Conservation (phyloP, 1,140 invertebrate genomes). For the Hirudo medicinalis region DNA sequence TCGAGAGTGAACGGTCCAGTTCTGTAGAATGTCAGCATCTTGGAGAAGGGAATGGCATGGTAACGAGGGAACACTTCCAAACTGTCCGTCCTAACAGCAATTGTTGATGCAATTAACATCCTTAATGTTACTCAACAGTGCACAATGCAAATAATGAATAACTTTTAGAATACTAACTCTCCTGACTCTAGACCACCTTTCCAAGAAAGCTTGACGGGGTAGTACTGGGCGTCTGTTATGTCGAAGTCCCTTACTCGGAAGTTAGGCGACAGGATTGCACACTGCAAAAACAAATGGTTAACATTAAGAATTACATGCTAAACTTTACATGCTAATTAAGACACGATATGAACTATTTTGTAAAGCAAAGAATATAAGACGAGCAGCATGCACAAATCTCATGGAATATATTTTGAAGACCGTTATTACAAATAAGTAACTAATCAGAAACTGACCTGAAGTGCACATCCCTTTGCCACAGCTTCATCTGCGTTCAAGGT, state of each 20-base stretch:
- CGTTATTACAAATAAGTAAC: neutral
- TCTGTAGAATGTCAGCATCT: slow-evolving; percentile 80
- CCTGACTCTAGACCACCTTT: slow-evolving; percentile 45
- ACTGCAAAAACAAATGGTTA: slow-evolving; percentile 28
- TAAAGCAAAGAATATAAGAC: neutral
- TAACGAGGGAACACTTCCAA: slow-evolving; percentile 71
- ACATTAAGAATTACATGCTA: no score
- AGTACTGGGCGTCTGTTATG: slow-evolving; percentile 82
- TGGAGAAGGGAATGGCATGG: slow-evolving; percentile 79
- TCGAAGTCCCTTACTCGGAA: slow-evolving; percentile 86
- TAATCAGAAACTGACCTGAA: slow-evolving; percentile 54
- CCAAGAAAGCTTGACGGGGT: slow-evolving; percentile 74
- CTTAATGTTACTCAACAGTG: neutral
- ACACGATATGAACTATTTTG: neutral
- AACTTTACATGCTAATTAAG: neutral
- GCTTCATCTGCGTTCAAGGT: slow-evolving; percentile 97
- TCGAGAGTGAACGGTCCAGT: slow-evolving; percentile 65
- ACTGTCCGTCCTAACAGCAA: slow-evolving; percentile 15
- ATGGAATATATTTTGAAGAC: neutral
- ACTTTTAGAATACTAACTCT: slow-evolving; percentile 1
- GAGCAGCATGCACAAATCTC: no score
- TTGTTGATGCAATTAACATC: neutral
- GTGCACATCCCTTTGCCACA: slow-evolving; percentile 81
- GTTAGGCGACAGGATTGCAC: slow-evolving; percentile 85
- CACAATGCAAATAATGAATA: neutral